Base-by-base conservation (phyloP, 2,113 vertebrate genomes). In the Seriola rivoliana region DNA sequence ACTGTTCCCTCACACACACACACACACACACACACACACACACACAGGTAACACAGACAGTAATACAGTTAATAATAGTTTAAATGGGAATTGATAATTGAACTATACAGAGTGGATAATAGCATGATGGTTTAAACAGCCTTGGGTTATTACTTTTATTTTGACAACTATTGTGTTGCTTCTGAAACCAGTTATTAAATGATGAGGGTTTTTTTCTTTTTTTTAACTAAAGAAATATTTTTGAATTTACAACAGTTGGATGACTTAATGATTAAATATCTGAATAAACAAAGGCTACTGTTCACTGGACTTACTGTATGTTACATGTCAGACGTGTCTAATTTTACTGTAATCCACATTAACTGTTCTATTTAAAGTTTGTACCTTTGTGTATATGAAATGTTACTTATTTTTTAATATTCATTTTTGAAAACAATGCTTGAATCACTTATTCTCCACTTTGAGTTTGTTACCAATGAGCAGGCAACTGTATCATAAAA, bases 331-430 rank as follows among this genome's bases (percentile, higher is more conserved):
- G 52, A 68, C 46, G 52, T 68, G 52, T 85, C 42, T 70, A 74
- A 82, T 80, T 85, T 81, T 55, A 76, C 50, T 79, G 55, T 77
- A 64, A 74, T 75, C 66, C 58, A 40, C 29, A 44, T 67, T 78
- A 59, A 48, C 36, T 74, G 62, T 85, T 78, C 23, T 89, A 71
- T 89, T 91, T 83, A 77, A 81, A 19, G 44, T 66, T 79, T 80
- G 46, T 88, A 68, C 36, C 16, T 36, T 44, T 55, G 54, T 81
- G 12, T 78, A 34, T 60, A 55, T 86, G 34, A 72, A 71, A 85
- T 84, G 48, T 78, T 63, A 50, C 66, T 82, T 81, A 70, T 82
- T 91, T 85, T 81, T 75, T 62, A 23, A 79, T 40, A 34, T 66
- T 32, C 48, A 71, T 79, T 74, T 79, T 80, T n/a, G 9, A 42